phyloP scores from a whole-genome alignment of 2,888 invertebrate genomes.

The Lottia gigantea region DNA sequence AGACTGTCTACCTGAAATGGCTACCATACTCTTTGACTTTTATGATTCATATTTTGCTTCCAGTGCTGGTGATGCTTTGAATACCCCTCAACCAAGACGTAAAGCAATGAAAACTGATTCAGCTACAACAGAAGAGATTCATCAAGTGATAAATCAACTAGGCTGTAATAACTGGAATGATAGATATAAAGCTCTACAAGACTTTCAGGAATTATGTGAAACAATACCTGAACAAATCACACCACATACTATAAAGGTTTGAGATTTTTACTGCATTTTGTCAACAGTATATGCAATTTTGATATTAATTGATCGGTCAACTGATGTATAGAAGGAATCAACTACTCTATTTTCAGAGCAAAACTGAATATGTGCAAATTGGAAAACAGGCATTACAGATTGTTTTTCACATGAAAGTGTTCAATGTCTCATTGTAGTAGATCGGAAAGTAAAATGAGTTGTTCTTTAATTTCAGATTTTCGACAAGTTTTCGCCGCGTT shows the following conservation, averaged over 20 bases:
- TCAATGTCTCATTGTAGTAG: too few relatives aligned
- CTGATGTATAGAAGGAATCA: too few relatives aligned
- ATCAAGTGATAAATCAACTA: conserved; percentile 50
- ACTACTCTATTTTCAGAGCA: too few relatives aligned
- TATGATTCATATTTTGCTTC: too few relatives aligned
- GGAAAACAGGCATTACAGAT: too few relatives aligned
- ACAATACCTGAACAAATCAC: conserved; percentile 52
- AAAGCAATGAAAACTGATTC: conserved; percentile 48
- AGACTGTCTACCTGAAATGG: too few relatives aligned
- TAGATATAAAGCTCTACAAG: conserved; percentile 59
- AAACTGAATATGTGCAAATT: too few relatives aligned
- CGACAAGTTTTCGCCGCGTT: conserved; percentile 65
- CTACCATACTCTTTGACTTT: too few relatives aligned
- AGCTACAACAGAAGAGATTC: conserved; percentile 56
- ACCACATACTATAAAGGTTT: conserved; percentile 62
- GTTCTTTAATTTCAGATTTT: conserved; percentile 59
- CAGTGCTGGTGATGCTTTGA: conserved; percentile 31
- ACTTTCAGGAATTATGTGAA: conserved; percentile 60
- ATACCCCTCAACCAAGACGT: conserved; percentile 39
- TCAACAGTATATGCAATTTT: too few relatives aligned
- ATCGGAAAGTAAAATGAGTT: too few relatives aligned
- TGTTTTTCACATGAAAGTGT: too few relatives aligned
- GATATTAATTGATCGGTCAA: too few relatives aligned
- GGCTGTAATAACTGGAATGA: conserved; percentile 64
- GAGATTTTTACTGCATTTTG: neutral